phyloP scores from a whole-genome alignment of 2,797 vertebrate species.

The Anolis apletophallus region DNA sequence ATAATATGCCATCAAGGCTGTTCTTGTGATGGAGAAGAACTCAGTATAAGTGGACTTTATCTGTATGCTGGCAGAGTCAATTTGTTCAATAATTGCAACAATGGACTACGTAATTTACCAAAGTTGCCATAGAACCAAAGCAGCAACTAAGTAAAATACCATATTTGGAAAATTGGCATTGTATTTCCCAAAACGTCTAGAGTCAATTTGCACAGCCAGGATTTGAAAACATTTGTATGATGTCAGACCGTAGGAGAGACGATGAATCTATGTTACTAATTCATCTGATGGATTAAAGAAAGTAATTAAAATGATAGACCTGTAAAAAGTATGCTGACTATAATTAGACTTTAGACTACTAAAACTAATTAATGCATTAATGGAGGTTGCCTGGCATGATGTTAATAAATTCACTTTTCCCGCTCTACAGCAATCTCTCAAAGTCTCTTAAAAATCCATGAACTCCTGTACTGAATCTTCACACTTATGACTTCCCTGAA shows the following conservation, averaged over 20 bases:
- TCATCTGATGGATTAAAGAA: slow-evolving; percentile 51
- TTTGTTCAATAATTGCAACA: background rate
- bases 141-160: background rate
- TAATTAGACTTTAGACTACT: slow-evolving; percentile 51
- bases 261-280: slow-evolving; percentile 53
- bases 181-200: background rate
- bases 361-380: slow-evolving; percentile 78
- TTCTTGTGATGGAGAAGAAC: background rate
- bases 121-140: slow-evolving; percentile 25
- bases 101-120: background rate
- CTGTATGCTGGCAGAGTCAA: background rate
- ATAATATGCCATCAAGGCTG: background rate
- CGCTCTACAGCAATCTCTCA: slow-evolving; percentile 69
- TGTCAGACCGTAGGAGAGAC: slow-evolving; percentile 46
- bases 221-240: slow-evolving; percentile 18
- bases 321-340: slow-evolving; percentile 57
- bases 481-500: slow-evolving; percentile 55
- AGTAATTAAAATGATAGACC: slow-evolving; percentile 63
- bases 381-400: slow-evolving; percentile 73
- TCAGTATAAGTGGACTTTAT: background rate
- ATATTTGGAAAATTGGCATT: background rate
- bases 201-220: background rate
- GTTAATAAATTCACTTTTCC: slow-evolving; percentile 73
- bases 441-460: slow-evolving; percentile 68
- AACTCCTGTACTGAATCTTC: slow-evolving; percentile 64